phyloP scores from a whole-genome alignment of 2,113 vertebrate species.

The Rhinolophus sinicus region DNA sequence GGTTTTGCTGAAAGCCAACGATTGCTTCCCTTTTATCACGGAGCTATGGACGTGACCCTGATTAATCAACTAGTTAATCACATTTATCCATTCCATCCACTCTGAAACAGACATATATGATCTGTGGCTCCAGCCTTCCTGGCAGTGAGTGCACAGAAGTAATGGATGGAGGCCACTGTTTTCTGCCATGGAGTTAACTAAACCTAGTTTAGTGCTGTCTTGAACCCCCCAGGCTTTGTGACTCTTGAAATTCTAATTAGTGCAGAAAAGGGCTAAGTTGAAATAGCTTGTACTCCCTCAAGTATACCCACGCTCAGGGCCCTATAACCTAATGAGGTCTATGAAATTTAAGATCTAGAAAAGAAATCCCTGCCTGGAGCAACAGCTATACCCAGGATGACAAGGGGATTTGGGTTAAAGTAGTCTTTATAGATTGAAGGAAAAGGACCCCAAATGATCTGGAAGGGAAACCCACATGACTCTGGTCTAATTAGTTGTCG shows the following conservation, averaged over 20 bases:
- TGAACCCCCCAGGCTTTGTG: conserved; percentile 55
- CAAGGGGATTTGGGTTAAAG: conserved; percentile 43
- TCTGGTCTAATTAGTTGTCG: background rate
- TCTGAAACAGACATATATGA: conserved; percentile 10
- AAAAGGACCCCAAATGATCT: background rate
- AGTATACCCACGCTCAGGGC: conserved; percentile 64
- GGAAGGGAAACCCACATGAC: background rate
- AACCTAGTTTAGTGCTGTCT: conserved; percentile 65
- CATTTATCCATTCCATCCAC: conserved; percentile 19
- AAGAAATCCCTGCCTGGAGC: conserved; percentile 76
- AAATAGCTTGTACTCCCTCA: conserved; percentile 75
- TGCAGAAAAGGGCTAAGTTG: conserved; percentile 68
- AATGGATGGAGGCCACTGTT: conserved; percentile 5
- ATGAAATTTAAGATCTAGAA: conserved; percentile 68
- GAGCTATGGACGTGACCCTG: conserved; percentile 41
- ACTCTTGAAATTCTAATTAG: conserved; percentile 82
- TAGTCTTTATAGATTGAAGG: background rate
- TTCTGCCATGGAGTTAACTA: conserved; percentile 54
- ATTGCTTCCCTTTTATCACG: conserved; percentile 36
- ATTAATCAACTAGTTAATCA: conserved; percentile 65
- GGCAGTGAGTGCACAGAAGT: background rate
- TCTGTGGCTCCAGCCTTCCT: conserved; percentile 20
- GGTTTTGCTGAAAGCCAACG: conserved; percentile 55
- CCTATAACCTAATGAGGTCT: conserved; percentile 72
- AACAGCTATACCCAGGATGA: conserved; percentile 52